Conservation (phyloP, 1,140 invertebrate genomes). For the Thaumatotibia leucotreta region DNA sequence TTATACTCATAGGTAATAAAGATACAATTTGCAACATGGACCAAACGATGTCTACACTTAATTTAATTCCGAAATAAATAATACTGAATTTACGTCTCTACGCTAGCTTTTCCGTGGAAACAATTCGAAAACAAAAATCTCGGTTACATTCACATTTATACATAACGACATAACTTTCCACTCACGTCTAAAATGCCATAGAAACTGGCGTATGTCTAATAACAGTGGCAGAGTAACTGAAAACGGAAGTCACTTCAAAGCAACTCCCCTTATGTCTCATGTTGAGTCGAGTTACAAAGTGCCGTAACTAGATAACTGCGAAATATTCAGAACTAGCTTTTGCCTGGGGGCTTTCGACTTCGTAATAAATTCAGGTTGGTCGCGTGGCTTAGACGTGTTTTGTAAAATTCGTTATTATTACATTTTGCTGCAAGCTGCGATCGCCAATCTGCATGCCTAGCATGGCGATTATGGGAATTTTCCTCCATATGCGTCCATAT, state of each 20-base stretch:
- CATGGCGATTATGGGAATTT: too few relatives aligned
- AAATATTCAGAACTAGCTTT: constrained; percentile 23
- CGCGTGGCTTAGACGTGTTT: neutral
- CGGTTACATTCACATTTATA: constrained; percentile 13
- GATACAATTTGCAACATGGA: too few relatives aligned
- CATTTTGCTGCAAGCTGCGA: neutral
- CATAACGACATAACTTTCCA: constrained; percentile 20
- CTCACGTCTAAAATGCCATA: constrained; percentile 28
- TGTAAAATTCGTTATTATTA: neutral
- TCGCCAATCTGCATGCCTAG: too few relatives aligned
- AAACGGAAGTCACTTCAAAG: constrained; percentile 48
- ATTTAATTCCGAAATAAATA: too few relatives aligned
- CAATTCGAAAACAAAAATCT: neutral
- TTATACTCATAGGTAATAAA: too few relatives aligned
- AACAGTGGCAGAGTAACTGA: constrained; percentile 46
- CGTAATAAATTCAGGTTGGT: constrained; percentile 9
- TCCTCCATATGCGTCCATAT: too few relatives aligned
- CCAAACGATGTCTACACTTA: too few relatives aligned
- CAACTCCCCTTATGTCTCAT: constrained; percentile 45
- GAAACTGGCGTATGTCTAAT: constrained; percentile 40
- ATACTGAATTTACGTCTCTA: neutral
- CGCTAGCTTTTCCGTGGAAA: neutral
- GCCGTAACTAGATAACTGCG: constrained; percentile 33
- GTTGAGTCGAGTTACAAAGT: constrained; percentile 40
- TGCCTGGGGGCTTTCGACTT: neutral